Base-by-base conservation (phyloP, 2,797 vertebrate genomes). In the Mormyrus hasselquistii region DNA sequence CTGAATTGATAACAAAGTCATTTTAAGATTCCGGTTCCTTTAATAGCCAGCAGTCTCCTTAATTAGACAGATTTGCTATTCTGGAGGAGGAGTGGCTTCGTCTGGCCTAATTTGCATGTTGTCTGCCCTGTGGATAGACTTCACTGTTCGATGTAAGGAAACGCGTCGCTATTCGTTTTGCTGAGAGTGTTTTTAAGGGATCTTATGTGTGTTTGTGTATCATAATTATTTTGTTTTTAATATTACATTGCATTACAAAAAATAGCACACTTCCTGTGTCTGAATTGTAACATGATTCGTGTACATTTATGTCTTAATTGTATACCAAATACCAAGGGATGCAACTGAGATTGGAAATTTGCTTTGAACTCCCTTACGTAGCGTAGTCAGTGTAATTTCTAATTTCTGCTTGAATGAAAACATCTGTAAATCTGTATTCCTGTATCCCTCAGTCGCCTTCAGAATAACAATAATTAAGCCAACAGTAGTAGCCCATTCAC, bases 41-140 rank as follows among this genome's bases (percentile, higher is more conserved):
- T 95, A 95, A 96, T 94, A 92, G 90, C 89, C 89, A 90, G 86
- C 91, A 92, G 90, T 89, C 92, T 93, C 90, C 29, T 49, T 95
- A 95, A 96, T 96, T 96, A 95, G 93, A 93, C 91, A 69, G 91
- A 91, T 92, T 91, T 90, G 88, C 90, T 89, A 82, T 90, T 84
- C 65, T 76, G 65, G 41, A 91, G 92, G 92, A 93, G 93, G 93
- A 92, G 91, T 93, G 92, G 89, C 91, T 82, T 90, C 44, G 87
- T 85, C 52, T 22, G 59, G 69, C 22, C 73, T 89, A 89, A 88
- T 92, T 90, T 94, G 92, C 92, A 91, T 93, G 88, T 91, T 55
- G 5, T 53, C 84, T 53, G 84, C 84, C 83, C 83, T 53, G 22
- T 34, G 52, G 25, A 52, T 34, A 34, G 84, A 53, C 38, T 83